These are phyloP conservation scores for Aphidius ervi DNA, from an alignment of 1,140 invertebrate genomes.

Conservation along the genomic window DNA sequence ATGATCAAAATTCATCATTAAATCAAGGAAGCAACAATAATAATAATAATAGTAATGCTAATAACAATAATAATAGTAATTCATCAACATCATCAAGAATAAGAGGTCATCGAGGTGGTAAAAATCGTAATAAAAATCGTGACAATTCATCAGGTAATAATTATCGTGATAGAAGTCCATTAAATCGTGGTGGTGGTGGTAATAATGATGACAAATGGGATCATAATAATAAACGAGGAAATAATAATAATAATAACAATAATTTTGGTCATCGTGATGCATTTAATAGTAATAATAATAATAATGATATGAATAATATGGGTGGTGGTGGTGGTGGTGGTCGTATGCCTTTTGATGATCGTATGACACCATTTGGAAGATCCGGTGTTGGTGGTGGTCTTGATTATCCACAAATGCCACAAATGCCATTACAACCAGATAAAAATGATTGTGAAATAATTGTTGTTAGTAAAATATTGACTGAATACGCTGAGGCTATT, in stretches of 20 bases:
- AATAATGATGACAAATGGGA: conserved; percentile 27
- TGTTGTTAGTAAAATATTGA: conserved; percentile 72
- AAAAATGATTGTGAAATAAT: conserved; percentile 87
- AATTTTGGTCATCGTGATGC: conserved; percentile 24
- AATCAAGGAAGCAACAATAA: too few relatives aligned
- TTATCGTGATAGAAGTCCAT: conserved; percentile 47
- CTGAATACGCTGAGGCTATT: conserved; percentile 85
- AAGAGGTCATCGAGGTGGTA: conserved; percentile 35
- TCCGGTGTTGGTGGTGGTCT: conserved; percentile 12
- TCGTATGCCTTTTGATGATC: conserved; percentile 33
- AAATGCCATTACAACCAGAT: conserved; percentile 41
- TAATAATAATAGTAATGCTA: background rate
- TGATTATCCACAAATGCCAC: conserved; percentile 41
- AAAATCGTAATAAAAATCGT: conserved; percentile 39
- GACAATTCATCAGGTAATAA: conserved; percentile 31
- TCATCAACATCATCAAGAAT: background rate
- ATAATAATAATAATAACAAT: conserved; percentile 15
- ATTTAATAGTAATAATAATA: conserved; percentile 26
- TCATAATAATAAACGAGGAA: conserved; percentile 12
- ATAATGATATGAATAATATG: background rate
- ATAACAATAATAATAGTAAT: conserved; percentile 2
- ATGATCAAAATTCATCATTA: too few relatives aligned
- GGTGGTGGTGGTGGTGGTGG: too few relatives aligned
- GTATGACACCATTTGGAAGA: conserved; percentile 12
- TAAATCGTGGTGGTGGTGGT: conserved; percentile 36